Base-by-base conservation (phyloP, 2,888 invertebrate species). In the Drosophila acutilabella region DNA sequence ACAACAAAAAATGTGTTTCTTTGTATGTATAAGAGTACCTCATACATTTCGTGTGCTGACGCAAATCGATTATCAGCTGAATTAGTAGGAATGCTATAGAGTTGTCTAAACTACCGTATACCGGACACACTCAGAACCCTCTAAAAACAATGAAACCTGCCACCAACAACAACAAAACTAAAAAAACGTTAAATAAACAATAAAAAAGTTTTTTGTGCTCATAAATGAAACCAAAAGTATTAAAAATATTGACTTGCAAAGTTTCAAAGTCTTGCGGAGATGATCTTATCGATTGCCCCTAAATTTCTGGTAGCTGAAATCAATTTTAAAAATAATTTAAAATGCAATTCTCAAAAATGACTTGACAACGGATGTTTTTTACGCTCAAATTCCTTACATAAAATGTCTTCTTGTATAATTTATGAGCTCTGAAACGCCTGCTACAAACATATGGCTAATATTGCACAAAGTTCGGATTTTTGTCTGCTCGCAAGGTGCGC, bases 61-160 rank as follows among this genome's bases (percentile, higher is more conserved):
- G 75, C 69, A 75, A 77, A 69, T 75, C 60, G 50, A 30, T 50
- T 61, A 67, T 47, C 51, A 10, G 33, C 33, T 26, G 30, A 52
- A 14, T 41, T 60, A 42, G 52, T 58, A 42, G 58, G 60, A 70
- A 50, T 57, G 42, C 62, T 14, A 40, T 45, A 52, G 36, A 66
- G 54, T 47, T 52, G 60, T 48, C 59, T 20, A 7, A 51, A 36
- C 47, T 40, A 20, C 47, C 33, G 59, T 26, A 38, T 45, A 30
- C 30, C 14, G 38, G 20, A 18, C 26, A 20, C 7, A n/a, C 4
- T 14, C 30, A 50, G 0, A 45, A 44, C 23, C 23, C 45, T 42
- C 4, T 14, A 40, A 45, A 59, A 20, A 47, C 18, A 45, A 40
- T 40, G 30, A 54, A 56, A 45, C 33, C 18, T 47, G 54, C 11